Conservation (phyloP, 2,797 vertebrate species). For the Cyclura pinguis region DNA sequence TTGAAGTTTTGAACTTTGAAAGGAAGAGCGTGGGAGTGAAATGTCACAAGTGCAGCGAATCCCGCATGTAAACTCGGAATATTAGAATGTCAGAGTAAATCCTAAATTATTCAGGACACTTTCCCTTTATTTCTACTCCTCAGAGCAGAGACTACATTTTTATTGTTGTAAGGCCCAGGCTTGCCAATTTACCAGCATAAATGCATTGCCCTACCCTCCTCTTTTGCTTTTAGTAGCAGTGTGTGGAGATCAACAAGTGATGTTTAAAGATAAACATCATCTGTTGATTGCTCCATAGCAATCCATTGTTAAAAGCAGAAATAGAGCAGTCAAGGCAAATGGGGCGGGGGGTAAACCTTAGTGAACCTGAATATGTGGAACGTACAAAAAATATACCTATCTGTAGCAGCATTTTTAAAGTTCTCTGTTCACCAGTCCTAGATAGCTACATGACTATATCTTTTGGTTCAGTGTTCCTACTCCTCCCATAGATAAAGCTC, state of each 20-base stretch:
- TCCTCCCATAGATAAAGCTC: background rate
- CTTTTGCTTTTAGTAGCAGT: background rate
- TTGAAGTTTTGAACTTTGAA: conserved; percentile 11
- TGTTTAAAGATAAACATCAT: background rate
- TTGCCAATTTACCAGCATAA: background rate
- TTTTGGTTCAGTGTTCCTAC: background rate
- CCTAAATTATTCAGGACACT: background rate
- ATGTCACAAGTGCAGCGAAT: background rate
- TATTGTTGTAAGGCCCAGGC: background rate
- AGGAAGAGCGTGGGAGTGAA: background rate
- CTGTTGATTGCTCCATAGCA: background rate
- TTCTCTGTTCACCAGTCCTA: background rate
- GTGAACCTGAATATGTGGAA: too few species aligned
- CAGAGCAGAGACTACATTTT: background rate
- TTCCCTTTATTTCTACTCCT: background rate
- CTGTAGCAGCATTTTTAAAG: background rate
- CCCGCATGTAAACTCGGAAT: background rate
- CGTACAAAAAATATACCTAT: background rate
- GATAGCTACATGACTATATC: too few species aligned
- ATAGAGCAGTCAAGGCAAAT: background rate
- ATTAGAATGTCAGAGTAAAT: conserved; percentile 11
- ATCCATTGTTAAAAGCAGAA: background rate
- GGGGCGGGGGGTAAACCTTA: background rate
- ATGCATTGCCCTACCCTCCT: background rate
- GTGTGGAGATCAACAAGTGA: background rate